These are phyloP conservation scores for Onychostruthus taczanowskii DNA, from an alignment of 2,113 vertebrate genomes.

Conservation along the genomic window DNA sequence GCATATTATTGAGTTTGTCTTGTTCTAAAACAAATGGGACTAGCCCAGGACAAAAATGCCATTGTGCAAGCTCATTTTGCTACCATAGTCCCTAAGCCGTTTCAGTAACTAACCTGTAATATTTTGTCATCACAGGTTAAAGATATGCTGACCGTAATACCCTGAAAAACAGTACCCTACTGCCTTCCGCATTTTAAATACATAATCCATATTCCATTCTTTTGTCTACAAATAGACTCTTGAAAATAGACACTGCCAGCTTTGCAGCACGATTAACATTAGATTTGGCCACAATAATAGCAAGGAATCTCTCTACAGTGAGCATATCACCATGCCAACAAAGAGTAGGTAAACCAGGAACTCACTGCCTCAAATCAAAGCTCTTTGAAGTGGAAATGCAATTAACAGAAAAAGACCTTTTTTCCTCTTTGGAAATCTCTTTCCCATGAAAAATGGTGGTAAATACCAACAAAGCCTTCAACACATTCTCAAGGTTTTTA, in stretches of 20 bases:
- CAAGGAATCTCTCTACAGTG: background rate
- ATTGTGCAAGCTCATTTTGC: background rate
- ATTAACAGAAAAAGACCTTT: background rate
- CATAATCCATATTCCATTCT: background rate
- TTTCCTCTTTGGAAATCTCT: background rate
- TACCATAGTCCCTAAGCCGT: background rate
- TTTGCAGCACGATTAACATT: background rate
- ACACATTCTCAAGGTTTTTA: background rate
- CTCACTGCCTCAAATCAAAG: background rate
- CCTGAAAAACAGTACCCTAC: background rate
- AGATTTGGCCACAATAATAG: background rate
- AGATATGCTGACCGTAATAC: background rate
- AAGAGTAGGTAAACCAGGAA: conserved; percentile 3
- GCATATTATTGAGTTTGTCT: background rate
- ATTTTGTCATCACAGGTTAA: background rate
- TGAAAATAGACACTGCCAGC: background rate
- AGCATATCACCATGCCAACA: conserved; percentile 44
- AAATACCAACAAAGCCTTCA: background rate
- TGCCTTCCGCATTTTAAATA: background rate
- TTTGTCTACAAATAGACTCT: background rate
- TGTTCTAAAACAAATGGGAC: background rate
- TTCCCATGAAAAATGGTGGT: background rate
- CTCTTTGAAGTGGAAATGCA: background rate
- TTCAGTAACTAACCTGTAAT: background rate
- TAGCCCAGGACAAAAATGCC: background rate